A percentile compares a stretch with the other conserved stretches of the same genome.
These are phyloP conservation scores for Amblyraja radiata DNA, from an alignment of 2,797 vertebrate genomes.

Conservation along the genomic window DNA sequence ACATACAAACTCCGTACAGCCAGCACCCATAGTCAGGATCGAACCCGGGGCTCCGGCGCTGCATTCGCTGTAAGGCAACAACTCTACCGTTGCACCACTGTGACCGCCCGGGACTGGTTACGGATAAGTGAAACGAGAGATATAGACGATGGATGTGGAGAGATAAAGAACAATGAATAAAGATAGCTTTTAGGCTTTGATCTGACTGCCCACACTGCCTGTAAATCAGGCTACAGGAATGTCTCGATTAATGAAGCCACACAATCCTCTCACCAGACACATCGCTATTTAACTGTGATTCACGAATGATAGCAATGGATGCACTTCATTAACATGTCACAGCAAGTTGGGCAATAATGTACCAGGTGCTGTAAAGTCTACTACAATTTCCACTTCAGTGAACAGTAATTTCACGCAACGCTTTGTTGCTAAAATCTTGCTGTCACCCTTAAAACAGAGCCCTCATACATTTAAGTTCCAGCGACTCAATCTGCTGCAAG, in stretches of 20 bases:
- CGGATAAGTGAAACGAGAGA: no score
- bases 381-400: neutral
- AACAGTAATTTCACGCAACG: neutral
- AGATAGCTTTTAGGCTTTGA: no score
- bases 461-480: neutral
- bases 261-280: neutral
- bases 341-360: neutral
- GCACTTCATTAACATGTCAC: neutral
- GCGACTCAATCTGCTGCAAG: neutral
- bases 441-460: neutral
- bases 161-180: neutral
- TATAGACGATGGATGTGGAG: neutral
- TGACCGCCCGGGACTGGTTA: no score
- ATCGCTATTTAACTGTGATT: neutral
- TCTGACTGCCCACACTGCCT: no score
- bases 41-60: no score
- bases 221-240: no score
- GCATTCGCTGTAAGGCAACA: no score
- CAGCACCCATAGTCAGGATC: no score
- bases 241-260: neutral
- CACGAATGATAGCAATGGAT: neutral
- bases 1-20: no score
- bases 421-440: neutral
- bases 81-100: no score
- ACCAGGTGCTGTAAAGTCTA: neutral